Evolutionary conservation across 2,113 vertebrate species (phyloP).

Genomic region (Galemys pyrenaicus): DNA sequence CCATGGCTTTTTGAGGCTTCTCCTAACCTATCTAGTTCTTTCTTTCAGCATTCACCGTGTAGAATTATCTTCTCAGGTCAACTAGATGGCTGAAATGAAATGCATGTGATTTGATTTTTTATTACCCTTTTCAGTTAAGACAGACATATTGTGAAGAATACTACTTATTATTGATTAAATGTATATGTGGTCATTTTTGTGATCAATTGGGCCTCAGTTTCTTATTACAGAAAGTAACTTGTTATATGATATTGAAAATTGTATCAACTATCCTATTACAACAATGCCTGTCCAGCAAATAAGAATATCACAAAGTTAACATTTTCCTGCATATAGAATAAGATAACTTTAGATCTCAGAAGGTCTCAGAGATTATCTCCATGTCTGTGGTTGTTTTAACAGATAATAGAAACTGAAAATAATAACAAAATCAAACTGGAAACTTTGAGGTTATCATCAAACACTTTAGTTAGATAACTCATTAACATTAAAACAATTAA

Average conservation of each 20-base stretch:
- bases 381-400: slow-evolving; percentile 9
- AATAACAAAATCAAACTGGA: background rate
- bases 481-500: background rate
- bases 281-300: background rate
- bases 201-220: background rate
- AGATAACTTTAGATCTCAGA: background rate
- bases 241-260: background rate
- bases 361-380: background rate
- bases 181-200: background rate
- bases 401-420: background rate
- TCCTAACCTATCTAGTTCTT: fast-evolving
- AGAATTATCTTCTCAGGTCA: background rate
- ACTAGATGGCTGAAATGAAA: background rate
- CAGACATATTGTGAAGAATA: background rate
- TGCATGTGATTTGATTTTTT: background rate
- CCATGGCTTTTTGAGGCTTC: background rate
- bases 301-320: background rate
- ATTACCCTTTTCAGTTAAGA: background rate
- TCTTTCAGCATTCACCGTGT: background rate
- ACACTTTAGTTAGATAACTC: background rate
- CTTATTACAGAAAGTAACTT: background rate
- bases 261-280: background rate
- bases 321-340: background rate
- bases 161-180: background rate
- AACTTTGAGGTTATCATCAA: background rate